Conservation (phyloP, 2,113 vertebrate species). For the Neomonachus schauinslandi region DNA sequence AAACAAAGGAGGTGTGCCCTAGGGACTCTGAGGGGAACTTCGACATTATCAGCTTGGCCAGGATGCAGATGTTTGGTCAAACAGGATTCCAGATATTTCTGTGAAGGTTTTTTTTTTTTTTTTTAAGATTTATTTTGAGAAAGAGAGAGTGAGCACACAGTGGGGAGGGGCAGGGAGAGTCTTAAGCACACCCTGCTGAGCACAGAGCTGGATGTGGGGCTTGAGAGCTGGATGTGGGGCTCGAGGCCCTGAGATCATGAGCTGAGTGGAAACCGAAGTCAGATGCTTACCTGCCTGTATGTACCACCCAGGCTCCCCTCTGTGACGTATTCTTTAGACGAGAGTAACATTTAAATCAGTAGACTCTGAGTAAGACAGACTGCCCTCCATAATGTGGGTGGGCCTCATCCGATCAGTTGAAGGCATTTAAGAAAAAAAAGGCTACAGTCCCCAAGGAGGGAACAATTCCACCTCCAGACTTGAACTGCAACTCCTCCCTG, state of each 20-base stretch:
- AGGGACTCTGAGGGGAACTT: accelerated
- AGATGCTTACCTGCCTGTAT: neutral
- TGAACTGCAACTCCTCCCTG: accelerated
- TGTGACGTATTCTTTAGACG: neutral
- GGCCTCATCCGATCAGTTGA: neutral
- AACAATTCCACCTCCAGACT: neutral
- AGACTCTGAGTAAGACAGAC: neutral
- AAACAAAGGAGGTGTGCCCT: neutral
- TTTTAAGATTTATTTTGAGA: neutral
- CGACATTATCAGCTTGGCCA: accelerated
- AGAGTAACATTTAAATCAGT: neutral
- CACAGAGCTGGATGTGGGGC: too few species aligned
- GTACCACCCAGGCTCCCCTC: neutral
- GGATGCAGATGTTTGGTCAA: too few species aligned
- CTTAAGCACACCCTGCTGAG: neutral
- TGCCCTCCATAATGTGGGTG: accelerated
- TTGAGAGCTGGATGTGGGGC: too few species aligned
- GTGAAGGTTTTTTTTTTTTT: too few species aligned
- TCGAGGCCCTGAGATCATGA: neutral
- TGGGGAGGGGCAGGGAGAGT: neutral
- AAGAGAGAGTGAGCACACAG: neutral
- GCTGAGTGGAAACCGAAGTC: neutral
- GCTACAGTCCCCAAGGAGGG: accelerated
- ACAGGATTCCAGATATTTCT: accelerated
- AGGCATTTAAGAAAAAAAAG: neutral